Percentiles rank a stretch among this genome's conserved stretches.
These are phyloP conservation scores for Zenarchopterus dispar DNA, from an alignment of 2,797 vertebrate species.

Conservation along the genomic window DNA sequence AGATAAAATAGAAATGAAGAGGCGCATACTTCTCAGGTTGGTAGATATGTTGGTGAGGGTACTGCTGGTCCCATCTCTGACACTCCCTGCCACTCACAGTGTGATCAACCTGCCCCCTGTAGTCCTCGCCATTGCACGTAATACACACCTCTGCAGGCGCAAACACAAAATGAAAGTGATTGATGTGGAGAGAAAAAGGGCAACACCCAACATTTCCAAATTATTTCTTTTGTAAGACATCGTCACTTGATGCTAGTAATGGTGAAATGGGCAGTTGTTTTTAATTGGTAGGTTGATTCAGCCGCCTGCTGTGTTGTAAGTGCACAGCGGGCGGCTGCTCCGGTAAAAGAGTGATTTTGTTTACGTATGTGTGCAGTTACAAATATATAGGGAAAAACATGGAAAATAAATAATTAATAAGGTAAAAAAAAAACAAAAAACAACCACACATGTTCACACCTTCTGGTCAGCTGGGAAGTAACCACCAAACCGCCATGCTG, in stretches of 20 bases:
- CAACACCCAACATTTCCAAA: background rate
- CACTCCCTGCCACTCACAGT: conserved; percentile 89
- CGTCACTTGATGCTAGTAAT: too few species aligned
- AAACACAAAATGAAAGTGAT: background rate
- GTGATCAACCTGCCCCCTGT: conserved; percentile 89
- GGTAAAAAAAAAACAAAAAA: too few species aligned
- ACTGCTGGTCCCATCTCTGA: conserved; percentile 96
- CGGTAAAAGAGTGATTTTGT: too few species aligned
- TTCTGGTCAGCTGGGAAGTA: too few species aligned
- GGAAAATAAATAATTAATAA: too few species aligned
- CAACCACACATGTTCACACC: too few species aligned
- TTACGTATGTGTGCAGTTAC: background rate
- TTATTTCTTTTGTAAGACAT: conserved; percentile 5
- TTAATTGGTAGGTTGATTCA: too few species aligned
- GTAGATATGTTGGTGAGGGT: conserved; percentile 92
- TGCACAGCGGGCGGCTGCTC: too few species aligned
- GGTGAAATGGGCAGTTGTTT: too few species aligned
- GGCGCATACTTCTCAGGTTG: conserved; percentile 88
- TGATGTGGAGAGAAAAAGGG: background rate
- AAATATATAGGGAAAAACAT: background rate
- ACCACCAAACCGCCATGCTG: too few species aligned
- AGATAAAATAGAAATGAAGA: background rate
- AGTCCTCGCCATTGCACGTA: conserved; percentile 94
- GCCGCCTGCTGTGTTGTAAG: too few species aligned
- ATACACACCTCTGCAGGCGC: conserved; percentile 84